Conservation (phyloP, 2,113 vertebrate species). For the Psettodes erumei region DNA sequence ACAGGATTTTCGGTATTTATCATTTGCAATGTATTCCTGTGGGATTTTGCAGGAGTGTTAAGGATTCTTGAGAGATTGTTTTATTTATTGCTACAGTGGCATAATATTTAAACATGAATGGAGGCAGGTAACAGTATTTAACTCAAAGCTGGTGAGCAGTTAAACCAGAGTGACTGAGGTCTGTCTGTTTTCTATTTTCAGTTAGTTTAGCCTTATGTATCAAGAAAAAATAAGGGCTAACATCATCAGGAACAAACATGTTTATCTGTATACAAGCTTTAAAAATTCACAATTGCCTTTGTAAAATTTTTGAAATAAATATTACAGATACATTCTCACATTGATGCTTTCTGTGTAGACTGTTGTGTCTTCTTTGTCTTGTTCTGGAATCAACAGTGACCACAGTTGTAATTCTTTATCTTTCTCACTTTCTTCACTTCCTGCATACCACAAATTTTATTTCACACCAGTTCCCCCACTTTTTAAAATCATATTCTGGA, state of each 20-base stretch:
- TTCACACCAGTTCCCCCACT: not conserved
- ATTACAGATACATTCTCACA: constrained; percentile 45
- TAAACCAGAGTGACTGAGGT: not conserved
- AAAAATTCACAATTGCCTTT: constrained; percentile 78
- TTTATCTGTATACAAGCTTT: constrained; percentile 71
- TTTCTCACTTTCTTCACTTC: too few species aligned
- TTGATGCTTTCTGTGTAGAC: not conserved
- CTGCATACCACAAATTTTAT: not conserved
- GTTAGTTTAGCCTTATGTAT: constrained; percentile 56
- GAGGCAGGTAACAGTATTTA: constrained; percentile 25
- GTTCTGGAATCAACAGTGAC: not conserved
- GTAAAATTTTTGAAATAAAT: constrained; percentile 77
- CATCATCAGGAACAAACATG: constrained; percentile 44
- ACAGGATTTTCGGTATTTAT: constrained; percentile 56
- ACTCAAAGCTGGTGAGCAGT: constrained; percentile 19
- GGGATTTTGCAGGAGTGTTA: constrained; percentile 16
- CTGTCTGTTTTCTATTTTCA: constrained; percentile 9
- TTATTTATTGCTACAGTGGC: constrained; percentile 72
- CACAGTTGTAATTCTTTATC: too few species aligned
- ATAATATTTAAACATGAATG: constrained; percentile 50
- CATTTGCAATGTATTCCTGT: constrained; percentile 30
- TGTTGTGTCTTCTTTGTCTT: not conserved
- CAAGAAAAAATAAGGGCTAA: constrained; percentile 69
- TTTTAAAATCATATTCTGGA: not conserved
- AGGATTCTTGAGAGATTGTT: constrained; percentile 35